Evolutionary conservation across 2,113 vertebrate genomes (phyloP).

Genomic region (Brachionichthys hirsutus): DNA sequence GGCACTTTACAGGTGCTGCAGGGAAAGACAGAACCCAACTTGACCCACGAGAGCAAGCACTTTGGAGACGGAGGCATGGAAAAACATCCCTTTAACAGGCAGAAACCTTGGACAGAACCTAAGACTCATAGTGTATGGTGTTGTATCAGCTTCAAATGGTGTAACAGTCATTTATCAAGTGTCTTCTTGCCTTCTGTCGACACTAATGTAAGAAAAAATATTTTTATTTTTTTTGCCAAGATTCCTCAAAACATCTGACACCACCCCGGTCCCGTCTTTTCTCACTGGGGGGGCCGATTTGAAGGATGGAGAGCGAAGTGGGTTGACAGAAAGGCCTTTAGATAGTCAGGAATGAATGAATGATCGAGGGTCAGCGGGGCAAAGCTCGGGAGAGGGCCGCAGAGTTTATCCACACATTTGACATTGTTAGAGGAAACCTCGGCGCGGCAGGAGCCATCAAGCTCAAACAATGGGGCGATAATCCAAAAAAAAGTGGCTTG

Average conservation of each 20-base stretch:
- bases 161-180: too few relatives aligned
- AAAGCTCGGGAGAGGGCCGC: constrained; percentile 27
- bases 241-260: neutral
- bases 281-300: constrained; percentile 20
- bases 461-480: constrained; percentile 5
- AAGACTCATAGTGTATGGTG: too few relatives aligned
- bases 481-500: constrained; percentile 30
- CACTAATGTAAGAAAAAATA: too few relatives aligned
- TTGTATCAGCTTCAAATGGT: too few relatives aligned
- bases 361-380: constrained; percentile 34
- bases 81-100: too few relatives aligned
- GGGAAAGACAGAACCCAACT: too few relatives aligned
- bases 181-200: too few relatives aligned
- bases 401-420: constrained; percentile 24
- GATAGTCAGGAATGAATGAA: constrained; percentile 31
- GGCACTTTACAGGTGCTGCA: too few relatives aligned
- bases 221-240: too few relatives aligned
- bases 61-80: too few relatives aligned
- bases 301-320: constrained; percentile 8
- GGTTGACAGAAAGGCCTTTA: constrained; percentile 39
- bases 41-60: too few relatives aligned
- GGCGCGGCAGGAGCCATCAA: constrained; percentile 2
- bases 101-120: too few relatives aligned
- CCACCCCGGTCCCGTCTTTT: neutral
- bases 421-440: constrained; percentile 20